phyloP scores from a whole-genome alignment of 2,797 vertebrate genomes.

The Paratrypauchen microcephalus region DNA sequence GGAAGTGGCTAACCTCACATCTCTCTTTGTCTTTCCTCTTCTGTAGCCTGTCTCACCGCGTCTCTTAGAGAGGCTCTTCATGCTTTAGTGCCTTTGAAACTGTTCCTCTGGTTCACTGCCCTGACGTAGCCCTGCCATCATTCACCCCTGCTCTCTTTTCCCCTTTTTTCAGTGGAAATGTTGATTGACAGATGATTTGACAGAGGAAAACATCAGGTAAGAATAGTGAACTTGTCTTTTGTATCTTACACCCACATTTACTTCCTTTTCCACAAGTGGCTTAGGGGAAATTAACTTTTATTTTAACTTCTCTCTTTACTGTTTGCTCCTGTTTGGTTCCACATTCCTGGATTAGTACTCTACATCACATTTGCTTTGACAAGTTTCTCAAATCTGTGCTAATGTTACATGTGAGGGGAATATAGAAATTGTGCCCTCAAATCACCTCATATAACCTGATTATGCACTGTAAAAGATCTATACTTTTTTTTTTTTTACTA shows the following conservation, averaged over 20 bases:
- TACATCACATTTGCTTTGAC: neutral
- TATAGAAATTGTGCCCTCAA: neutral
- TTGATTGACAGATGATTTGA: constrained; percentile 80
- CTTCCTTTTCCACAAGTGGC: constrained; percentile 14
- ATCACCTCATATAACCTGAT: neutral
- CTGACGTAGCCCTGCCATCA: constrained; percentile 28
- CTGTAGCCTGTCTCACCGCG: constrained; percentile 28
- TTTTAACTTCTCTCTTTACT: constrained; percentile 46
- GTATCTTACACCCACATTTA: constrained; percentile 13
- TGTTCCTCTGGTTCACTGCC: constrained; percentile 37
- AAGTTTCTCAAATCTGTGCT: neutral
- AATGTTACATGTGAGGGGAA: neutral
- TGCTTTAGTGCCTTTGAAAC: constrained; percentile 45
- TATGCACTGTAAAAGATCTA: neutral
- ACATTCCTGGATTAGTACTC: neutral
- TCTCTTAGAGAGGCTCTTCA: constrained; percentile 43
- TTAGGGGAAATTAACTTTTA: constrained; percentile 32
- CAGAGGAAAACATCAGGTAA: constrained; percentile 77
- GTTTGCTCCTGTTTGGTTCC: constrained; percentile 23
- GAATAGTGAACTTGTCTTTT: constrained; percentile 47
- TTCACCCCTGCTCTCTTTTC: constrained; percentile 38
- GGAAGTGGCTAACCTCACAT: constrained; percentile 72
- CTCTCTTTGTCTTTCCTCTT: constrained; percentile 47
- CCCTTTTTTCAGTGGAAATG: constrained; percentile 65
- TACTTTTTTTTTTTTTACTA: neutral